Evolutionary conservation across 2,797 vertebrate genomes (phyloP).

Genomic region (Hypotaenidia okinawae): DNA sequence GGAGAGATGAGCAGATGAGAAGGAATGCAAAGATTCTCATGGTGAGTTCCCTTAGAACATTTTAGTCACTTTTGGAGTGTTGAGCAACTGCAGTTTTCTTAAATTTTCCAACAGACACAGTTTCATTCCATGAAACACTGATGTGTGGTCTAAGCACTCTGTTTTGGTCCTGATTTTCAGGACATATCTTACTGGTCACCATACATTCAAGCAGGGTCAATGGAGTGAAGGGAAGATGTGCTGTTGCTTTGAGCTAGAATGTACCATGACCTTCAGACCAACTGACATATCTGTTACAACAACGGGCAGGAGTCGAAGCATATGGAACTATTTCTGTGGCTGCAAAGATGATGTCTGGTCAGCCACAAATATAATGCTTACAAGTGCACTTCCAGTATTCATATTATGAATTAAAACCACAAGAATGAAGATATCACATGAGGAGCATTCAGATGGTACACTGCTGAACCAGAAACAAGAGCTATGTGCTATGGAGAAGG

Average conservation of each 20-base stretch:
- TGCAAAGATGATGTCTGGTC: constrained; percentile 15
- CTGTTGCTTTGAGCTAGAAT: background rate
- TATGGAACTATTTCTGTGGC: constrained; percentile 13
- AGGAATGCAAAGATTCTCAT: background rate
- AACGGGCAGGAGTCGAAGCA: background rate
- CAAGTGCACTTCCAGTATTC: background rate
- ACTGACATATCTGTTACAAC: background rate
- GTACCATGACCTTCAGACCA: background rate
- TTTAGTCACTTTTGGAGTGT: background rate
- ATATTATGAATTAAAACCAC: background rate
- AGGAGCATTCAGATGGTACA: background rate
- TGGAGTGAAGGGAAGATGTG: background rate
- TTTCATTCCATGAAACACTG: background rate
- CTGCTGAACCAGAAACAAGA: background rate
- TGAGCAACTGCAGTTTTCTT: background rate
- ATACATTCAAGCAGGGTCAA: background rate
- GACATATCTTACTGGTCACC: background rate
- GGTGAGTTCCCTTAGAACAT: background rate
- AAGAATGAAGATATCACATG: background rate
- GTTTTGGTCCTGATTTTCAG: background rate
- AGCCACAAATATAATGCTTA: background rate
- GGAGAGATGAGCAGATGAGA: background rate
- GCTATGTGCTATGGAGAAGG: background rate
- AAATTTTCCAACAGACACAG: background rate
- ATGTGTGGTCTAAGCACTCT: background rate